Percentiles rank a stretch among this genome's conserved stretches.
These are phyloP conservation scores for Xiphias gladius DNA, from an alignment of 2,113 vertebrate species.

Conservation along the genomic window DNA sequence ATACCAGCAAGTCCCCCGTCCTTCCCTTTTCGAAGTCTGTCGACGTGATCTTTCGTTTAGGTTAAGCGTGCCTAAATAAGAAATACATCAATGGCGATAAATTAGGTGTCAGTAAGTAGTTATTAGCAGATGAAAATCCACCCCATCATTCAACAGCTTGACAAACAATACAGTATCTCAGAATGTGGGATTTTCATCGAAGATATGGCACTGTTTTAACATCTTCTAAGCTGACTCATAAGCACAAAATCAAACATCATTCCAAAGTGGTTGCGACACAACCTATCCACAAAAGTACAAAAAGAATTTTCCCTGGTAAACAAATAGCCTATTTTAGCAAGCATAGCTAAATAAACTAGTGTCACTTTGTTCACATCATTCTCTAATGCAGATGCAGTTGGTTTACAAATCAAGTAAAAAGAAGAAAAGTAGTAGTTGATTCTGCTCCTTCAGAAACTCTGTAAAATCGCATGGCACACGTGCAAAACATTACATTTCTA, in stretches of 20 bases:
- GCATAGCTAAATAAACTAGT: slow-evolving; percentile 84
- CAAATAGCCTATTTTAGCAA: slow-evolving; percentile 84
- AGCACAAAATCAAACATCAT: slow-evolving; percentile 74
- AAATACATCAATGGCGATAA: slow-evolving; percentile 81
- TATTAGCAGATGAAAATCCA: slow-evolving; percentile 72
- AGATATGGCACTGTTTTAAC: slow-evolving; percentile 83
- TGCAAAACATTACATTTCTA: slow-evolving; percentile 83
- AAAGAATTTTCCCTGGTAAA: slow-evolving; percentile 75
- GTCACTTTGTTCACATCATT: slow-evolving; percentile 83
- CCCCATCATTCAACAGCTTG: slow-evolving; percentile 54
- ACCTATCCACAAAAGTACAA: slow-evolving; percentile 77
- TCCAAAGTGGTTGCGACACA: slow-evolving; percentile 76
- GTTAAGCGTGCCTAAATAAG: slow-evolving; percentile 77
- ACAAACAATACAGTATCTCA: slow-evolving; percentile 48
- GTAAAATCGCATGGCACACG: slow-evolving; percentile 83
- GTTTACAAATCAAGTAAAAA: slow-evolving; percentile 79
- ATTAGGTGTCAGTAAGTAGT: slow-evolving; percentile 74
- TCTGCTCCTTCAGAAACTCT: slow-evolving; percentile 60
- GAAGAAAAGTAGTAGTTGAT: slow-evolving; percentile 58
- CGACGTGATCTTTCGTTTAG: slow-evolving; percentile 49
- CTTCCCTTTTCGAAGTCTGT: slow-evolving; percentile 43
- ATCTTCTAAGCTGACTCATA: slow-evolving; percentile 77
- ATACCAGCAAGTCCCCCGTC: slow-evolving; percentile 7
- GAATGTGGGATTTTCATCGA: slow-evolving; percentile 74
- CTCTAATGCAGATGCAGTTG: slow-evolving; percentile 82